phyloP scores from a whole-genome alignment of 2,888 invertebrate genomes.

The Lochmaea capreae region DNA sequence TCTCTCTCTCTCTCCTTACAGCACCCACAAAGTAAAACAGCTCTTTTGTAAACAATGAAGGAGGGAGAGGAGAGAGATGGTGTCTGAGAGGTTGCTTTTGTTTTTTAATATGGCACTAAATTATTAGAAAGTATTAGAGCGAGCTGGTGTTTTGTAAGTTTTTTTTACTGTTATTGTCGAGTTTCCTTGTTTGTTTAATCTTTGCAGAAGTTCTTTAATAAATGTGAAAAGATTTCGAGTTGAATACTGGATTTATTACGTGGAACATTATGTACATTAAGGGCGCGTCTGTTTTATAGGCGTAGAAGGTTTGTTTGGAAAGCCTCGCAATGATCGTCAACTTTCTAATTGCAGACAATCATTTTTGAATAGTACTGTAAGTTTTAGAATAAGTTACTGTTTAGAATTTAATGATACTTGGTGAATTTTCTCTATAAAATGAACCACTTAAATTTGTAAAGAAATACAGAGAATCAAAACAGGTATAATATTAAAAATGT shows the following conservation, averaged over 20 bases:
- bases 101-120: conserved; percentile 19
- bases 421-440: too few relatives aligned
- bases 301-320: too few relatives aligned
- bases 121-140: conserved; percentile 17
- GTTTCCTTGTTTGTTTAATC: not conserved
- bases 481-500: too few relatives aligned
- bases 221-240: not conserved
- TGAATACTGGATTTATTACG: not conserved
- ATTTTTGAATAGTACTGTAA: too few relatives aligned
- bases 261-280: not conserved
- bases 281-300: too few relatives aligned
- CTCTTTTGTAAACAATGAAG: conserved; percentile 21
- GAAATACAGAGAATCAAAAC: too few relatives aligned
- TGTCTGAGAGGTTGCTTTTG: conserved; percentile 22
- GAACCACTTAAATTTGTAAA: too few relatives aligned
- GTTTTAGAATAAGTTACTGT: too few relatives aligned
- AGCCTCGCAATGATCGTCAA: too few relatives aligned
- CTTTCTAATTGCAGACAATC: too few relatives aligned
- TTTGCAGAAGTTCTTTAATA: not conserved
- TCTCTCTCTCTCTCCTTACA: conserved; percentile 3
- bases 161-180: not conserved
- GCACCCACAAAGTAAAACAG: conserved; percentile 12
- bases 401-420: too few relatives aligned
- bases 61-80: conserved; percentile 1
- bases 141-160: conserved; percentile 4